Evolutionary conservation across 2,888 invertebrate genomes (phyloP).

Genomic region (Xanthia icteritia): DNA sequence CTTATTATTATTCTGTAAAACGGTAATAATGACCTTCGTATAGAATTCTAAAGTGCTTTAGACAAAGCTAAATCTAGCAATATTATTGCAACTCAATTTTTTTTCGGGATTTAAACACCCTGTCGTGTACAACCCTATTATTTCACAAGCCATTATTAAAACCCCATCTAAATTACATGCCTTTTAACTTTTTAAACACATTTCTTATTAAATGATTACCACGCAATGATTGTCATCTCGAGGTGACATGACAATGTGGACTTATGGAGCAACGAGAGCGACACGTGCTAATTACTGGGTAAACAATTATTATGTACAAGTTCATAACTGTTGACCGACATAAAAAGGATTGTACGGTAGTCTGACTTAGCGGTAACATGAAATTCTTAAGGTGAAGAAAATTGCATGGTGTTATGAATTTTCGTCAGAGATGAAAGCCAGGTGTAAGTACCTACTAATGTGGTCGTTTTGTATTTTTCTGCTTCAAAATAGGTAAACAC

Average conservation of each 20-base stretch:
- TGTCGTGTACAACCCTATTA: neutral
- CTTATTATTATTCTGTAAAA: neutral
- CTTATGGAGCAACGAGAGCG: conserved; percentile 66
- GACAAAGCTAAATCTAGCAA: neutral
- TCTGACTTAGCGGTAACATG: conserved; percentile 50
- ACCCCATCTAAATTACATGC: conserved; percentile 30
- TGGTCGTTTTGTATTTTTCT: neutral
- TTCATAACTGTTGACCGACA: conserved; percentile 68
- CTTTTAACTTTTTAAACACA: conserved; percentile 40
- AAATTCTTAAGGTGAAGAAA: conserved; percentile 19
- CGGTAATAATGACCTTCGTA: neutral
- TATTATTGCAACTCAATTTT: too few species aligned
- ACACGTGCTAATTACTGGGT: conserved; percentile 61
- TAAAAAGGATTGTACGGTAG: conserved; percentile 60
- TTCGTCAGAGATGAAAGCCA: neutral
- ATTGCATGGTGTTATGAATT: neutral
- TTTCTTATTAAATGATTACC: conserved; percentile 54
- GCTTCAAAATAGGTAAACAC: neutral
- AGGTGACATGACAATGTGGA: conserved; percentile 50
- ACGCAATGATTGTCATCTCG: conserved; percentile 56
- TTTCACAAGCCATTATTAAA: conserved; percentile 27
- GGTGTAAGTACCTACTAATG: too few species aligned
- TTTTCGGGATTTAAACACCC: too few species aligned
- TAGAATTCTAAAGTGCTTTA: neutral
- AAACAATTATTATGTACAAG: conserved; percentile 68